A percentile compares a stretch with the other conserved stretches of the same genome.
These are phyloP conservation scores for Tympanuchus pallidicinctus DNA, from an alignment of 2,113 vertebrate species.

Conservation along the genomic window DNA sequence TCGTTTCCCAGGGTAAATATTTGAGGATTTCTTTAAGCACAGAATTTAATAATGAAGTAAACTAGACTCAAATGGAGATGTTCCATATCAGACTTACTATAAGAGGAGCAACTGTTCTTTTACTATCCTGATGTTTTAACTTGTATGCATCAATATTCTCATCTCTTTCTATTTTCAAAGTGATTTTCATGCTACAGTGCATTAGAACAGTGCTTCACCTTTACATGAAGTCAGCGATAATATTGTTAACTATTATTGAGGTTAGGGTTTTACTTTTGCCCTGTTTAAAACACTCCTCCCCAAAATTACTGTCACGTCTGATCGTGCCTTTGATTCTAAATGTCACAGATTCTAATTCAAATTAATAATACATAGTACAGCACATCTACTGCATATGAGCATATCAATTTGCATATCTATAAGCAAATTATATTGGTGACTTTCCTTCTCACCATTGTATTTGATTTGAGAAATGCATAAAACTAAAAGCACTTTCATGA, in stretches of 20 bases:
- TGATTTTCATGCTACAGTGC: conserved; percentile 26
- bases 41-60: conserved; percentile 57
- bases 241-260: conserved; percentile 55
- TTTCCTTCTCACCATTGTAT: neutral
- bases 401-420: neutral
- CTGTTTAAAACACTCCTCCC: neutral
- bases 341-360: conserved; percentile 43
- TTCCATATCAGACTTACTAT: conserved; percentile 46
- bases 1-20: conserved; percentile 40
- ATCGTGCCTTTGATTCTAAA: conserved; percentile 21
- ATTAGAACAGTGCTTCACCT: conserved; percentile 15
- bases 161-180: conserved; percentile 48
- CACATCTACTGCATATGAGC: too few relatives aligned
- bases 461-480: neutral
- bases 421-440: neutral
- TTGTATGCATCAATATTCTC: conserved; percentile 44
- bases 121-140: conserved; percentile 46
- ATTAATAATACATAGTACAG: neutral
- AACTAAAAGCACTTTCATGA: neutral
- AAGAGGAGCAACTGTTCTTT: conserved; percentile 48
- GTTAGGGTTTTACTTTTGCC: neutral
- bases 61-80: conserved; percentile 19
- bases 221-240: conserved; percentile 31
- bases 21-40: conserved; percentile 28
- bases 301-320: neutral